Conservation (phyloP, 2,113 vertebrate species). For the Leptocoma aspasia region DNA sequence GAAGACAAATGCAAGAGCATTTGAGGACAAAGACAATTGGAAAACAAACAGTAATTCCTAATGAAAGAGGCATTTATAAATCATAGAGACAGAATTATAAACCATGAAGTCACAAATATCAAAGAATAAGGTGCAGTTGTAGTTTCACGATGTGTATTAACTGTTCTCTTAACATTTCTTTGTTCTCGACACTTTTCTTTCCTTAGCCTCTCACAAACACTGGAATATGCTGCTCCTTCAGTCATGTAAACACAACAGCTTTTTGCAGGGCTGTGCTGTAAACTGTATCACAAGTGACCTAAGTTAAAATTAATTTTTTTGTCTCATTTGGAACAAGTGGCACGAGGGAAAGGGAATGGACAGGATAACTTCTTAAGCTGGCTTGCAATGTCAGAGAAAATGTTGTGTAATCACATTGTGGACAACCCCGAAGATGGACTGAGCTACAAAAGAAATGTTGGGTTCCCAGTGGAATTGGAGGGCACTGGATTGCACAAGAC, state of each 20-base stretch:
- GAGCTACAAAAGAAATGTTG: conserved; percentile 17
- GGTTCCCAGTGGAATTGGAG: neutral
- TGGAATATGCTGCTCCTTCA: neutral
- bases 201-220: neutral
- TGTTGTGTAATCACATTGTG: conserved; percentile 10
- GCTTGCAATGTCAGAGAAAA: neutral
- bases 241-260: neutral
- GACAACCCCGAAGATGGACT: neutral
- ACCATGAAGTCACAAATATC: neutral
- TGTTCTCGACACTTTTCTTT: neutral
- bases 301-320: neutral
- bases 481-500: conserved; percentile 13
- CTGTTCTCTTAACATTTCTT: neutral
- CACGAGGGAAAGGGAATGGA: fast-evolving
- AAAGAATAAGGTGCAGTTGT: neutral
- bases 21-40: neutral
- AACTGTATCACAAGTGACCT: neutral
- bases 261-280: neutral
- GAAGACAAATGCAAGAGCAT: neutral
- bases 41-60: neutral
- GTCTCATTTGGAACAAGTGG: neutral
- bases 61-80: neutral
- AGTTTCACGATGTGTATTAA: neutral
- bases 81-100: neutral
- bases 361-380: neutral